phyloP scores from a whole-genome alignment of 2,797 vertebrate genomes.

The Microctenopoma lineatum region DNA sequence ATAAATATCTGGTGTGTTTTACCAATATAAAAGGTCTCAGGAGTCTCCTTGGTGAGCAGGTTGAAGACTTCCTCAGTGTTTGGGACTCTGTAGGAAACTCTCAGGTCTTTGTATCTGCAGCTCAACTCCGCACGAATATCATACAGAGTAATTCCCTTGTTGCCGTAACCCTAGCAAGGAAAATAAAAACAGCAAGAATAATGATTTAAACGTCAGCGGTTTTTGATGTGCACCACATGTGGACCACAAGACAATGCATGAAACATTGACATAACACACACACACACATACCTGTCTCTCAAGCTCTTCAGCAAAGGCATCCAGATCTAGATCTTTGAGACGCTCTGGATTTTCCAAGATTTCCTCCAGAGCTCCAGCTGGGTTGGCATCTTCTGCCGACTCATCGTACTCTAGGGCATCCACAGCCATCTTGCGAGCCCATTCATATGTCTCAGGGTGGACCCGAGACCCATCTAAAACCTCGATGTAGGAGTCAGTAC shows the following conservation, averaged over 20 bases:
- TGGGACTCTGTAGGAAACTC: slow-evolving; percentile 91
- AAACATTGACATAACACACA: neutral
- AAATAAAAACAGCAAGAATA: neutral
- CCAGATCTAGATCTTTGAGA: slow-evolving; percentile 96
- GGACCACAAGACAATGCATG: neutral
- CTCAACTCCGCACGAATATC: slow-evolving; percentile 98
- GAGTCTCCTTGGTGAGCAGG: slow-evolving; percentile 98
- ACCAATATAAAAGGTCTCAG: slow-evolving; percentile 99
- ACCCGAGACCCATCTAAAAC: slow-evolving; percentile 97
- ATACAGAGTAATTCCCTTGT: slow-evolving; percentile 98
- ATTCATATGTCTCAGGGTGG: slow-evolving; percentile 98
- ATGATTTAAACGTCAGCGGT: neutral
- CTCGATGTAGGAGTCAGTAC: slow-evolving; percentile 98
- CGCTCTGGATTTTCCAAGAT: slow-evolving; percentile 98
- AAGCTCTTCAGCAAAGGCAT: slow-evolving; percentile 98
- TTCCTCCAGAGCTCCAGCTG: slow-evolving; percentile 96
- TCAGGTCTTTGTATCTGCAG: slow-evolving; percentile 97
- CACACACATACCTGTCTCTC: slow-evolving; percentile 91
- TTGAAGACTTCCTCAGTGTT: slow-evolving; percentile 99
- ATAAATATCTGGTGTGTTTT: slow-evolving; percentile 32
- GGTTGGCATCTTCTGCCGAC: slow-evolving; percentile 97
- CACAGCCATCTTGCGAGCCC: slow-evolving; percentile 99
- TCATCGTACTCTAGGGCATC: slow-evolving; percentile 98
- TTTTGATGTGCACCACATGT: neutral
- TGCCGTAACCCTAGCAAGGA: slow-evolving; percentile 91